Conservation (phyloP, 2,113 vertebrate genomes). For the Myotis yumanensis region DNA sequence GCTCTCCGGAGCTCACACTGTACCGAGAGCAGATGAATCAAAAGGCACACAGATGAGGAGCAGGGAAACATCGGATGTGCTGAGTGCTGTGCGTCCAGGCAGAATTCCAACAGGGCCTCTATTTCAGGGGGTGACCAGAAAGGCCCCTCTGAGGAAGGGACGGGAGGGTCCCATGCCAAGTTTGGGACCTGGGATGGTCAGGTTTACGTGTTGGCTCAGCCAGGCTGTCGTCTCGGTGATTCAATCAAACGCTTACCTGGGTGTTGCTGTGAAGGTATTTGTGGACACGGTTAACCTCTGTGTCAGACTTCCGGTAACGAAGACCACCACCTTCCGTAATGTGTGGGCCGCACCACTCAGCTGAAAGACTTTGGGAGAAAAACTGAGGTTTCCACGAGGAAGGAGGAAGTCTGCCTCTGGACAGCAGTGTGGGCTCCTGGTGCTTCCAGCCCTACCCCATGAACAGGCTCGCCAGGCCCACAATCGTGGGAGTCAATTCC, state of each 20-base stretch:
- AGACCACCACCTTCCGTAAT: background rate
- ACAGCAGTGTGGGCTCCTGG: background rate
- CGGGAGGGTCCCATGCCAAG: background rate
- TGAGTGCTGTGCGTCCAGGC: background rate
- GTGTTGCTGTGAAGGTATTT: background rate
- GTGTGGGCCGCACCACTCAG: rapidly evolving
- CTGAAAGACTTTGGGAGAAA: background rate
- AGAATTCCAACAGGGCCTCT: background rate
- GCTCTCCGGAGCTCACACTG: too few species aligned
- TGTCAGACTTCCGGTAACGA: background rate
- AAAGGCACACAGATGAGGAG: background rate
- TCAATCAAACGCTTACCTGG: background rate
- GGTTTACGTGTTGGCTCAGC: background rate
- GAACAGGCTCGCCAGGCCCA: background rate
- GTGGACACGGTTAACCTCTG: background rate
- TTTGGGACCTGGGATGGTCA: background rate
- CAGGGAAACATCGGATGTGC: background rate
- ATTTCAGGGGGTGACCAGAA: background rate
- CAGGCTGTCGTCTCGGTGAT: rapidly evolving
- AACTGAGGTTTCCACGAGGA: background rate
- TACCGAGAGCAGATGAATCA: background rate
- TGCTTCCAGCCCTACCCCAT: background rate
- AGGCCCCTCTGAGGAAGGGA: background rate
- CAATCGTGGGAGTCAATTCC: background rate
- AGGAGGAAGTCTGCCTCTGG: background rate